These are phyloP conservation scores for Rhinogobius similis DNA, from an alignment of 2,113 vertebrate genomes.

Conservation along the genomic window DNA sequence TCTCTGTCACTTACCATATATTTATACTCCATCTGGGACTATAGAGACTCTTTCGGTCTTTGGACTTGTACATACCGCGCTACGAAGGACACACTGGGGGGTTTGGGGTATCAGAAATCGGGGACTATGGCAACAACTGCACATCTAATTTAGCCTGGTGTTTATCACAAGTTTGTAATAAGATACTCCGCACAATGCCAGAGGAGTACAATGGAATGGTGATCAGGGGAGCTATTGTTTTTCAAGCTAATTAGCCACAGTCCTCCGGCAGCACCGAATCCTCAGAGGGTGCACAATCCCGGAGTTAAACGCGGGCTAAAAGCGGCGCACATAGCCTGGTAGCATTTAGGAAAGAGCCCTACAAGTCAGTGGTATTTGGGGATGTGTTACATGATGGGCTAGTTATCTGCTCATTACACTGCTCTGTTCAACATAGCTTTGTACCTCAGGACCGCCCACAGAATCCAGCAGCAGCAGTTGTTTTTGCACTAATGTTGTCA, in stretches of 20 bases:
- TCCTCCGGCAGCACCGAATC: slow-evolving; percentile 60
- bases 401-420: slow-evolving; percentile 70
- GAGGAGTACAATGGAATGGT: slow-evolving; percentile 77
- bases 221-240: slow-evolving; percentile 84
- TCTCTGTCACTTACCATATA: slow-evolving; percentile 73
- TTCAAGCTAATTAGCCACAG: slow-evolving; percentile 81
- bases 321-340: slow-evolving; percentile 66
- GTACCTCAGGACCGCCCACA: slow-evolving; percentile 36
- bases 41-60: slow-evolving; percentile 55
- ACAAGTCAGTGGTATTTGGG: slow-evolving; percentile 81
- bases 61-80: slow-evolving; percentile 46
- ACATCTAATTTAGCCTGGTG: slow-evolving; percentile 82
- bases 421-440: slow-evolving; percentile 46
- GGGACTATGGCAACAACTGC: slow-evolving; percentile 84
- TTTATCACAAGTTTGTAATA: slow-evolving; percentile 81
- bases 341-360: slow-evolving; percentile 70
- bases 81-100: slow-evolving; percentile 53
- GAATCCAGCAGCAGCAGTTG: slow-evolving; percentile 63
- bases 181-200: slow-evolving; percentile 75
- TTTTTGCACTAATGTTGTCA: slow-evolving; percentile 62
- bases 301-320: slow-evolving; percentile 74
- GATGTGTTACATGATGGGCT: slow-evolving; percentile 65
- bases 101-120: slow-evolving; percentile 76
- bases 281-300: slow-evolving; percentile 57
- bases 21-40: slow-evolving; percentile 75